Percentiles rank a stretch among this genome's conserved stretches.
phyloP scores from a whole-genome alignment of 1,140 invertebrate genomes.

The Cryptotermes secundus region DNA sequence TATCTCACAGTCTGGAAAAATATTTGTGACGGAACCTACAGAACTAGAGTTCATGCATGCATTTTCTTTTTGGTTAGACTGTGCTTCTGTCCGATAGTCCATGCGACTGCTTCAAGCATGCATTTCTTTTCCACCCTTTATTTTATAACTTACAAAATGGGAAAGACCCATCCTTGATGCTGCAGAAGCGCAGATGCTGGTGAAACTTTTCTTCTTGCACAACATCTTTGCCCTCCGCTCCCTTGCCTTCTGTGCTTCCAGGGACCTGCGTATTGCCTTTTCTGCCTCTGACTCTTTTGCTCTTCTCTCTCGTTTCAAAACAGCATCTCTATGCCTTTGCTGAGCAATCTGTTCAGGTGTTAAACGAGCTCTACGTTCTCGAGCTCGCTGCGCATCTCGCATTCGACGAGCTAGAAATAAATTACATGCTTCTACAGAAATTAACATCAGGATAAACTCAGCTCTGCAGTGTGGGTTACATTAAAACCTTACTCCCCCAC shows the following conservation, averaged over 20 bases:
- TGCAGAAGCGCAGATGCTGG: neutral
- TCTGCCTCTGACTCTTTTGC: conserved; percentile 25
- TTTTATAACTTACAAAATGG: conserved; percentile 22
- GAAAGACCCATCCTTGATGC: neutral
- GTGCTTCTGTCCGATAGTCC: too few relatives aligned
- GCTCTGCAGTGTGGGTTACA: too few relatives aligned
- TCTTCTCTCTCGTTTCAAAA: conserved; percentile 23
- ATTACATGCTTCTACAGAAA: too few relatives aligned
- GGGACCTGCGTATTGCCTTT: conserved; percentile 23
- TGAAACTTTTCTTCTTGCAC: neutral
- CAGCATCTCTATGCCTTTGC: conserved; percentile 23
- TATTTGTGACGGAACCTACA: too few relatives aligned
- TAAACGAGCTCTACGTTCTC: conserved; percentile 23
- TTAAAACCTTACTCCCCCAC: too few relatives aligned
- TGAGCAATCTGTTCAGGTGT: conserved; percentile 13
- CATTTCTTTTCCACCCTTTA: neutral
- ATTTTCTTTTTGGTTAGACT: too few relatives aligned
- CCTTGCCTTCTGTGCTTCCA: conserved; percentile 27
- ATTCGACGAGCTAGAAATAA: conserved; percentile 21
- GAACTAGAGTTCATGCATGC: too few relatives aligned
- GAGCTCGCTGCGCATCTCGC: conserved; percentile 23
- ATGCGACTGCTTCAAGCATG: too few relatives aligned
- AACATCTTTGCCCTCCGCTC: conserved; percentile 24
- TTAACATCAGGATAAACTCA: too few relatives aligned
- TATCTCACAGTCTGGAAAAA: too few relatives aligned